Percentiles rank a stretch among this genome's conserved stretches.
phyloP scores from a whole-genome alignment of 2,888 invertebrate genomes.

The Eristalinus aeneus region DNA sequence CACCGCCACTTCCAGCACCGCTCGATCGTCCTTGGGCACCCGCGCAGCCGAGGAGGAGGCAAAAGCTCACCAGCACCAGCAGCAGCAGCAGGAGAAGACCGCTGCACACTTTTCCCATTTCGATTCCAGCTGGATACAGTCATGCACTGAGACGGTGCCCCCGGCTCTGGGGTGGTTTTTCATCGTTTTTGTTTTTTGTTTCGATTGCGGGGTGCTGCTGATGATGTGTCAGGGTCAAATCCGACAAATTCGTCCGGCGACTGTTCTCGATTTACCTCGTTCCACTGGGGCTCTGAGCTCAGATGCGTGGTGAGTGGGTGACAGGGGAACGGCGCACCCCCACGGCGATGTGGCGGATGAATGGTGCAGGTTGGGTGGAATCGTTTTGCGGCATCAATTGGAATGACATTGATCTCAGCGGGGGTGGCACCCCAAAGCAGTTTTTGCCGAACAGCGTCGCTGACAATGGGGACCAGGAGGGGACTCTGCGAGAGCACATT shows the following conservation, averaged over 20 bases:
- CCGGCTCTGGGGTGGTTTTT: constrained; percentile 37
- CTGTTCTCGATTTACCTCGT: constrained; percentile 33
- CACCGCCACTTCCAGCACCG: constrained; percentile 32
- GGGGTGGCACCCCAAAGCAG: not conserved
- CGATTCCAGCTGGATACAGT: constrained; percentile 54
- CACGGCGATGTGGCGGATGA: constrained; percentile 2
- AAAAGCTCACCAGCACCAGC: constrained; percentile 52
- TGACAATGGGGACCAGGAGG: not conserved
- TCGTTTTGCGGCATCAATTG: constrained; percentile 39
- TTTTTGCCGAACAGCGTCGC: not conserved
- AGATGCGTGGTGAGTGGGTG: not conserved
- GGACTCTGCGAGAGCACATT: not conserved
- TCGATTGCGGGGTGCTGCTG: constrained; percentile 4
- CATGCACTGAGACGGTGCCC: constrained; percentile 48
- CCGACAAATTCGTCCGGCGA: constrained; percentile 23
- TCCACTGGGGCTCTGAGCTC: constrained; percentile 4
- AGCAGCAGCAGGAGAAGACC: constrained; percentile 55
- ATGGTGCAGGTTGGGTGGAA: constrained; percentile 13
- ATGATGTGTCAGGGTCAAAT: constrained; percentile 67
- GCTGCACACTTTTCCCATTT: constrained; percentile 64
- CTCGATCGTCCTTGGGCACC: constrained; percentile 72
- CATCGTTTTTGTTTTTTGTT: not conserved
- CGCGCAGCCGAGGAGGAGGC: constrained; percentile 42
- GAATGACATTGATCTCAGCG: constrained; percentile 37
- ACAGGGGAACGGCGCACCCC: not conserved